phyloP scores from a whole-genome alignment of 2,888 invertebrate genomes.

The Eilema depressum region DNA sequence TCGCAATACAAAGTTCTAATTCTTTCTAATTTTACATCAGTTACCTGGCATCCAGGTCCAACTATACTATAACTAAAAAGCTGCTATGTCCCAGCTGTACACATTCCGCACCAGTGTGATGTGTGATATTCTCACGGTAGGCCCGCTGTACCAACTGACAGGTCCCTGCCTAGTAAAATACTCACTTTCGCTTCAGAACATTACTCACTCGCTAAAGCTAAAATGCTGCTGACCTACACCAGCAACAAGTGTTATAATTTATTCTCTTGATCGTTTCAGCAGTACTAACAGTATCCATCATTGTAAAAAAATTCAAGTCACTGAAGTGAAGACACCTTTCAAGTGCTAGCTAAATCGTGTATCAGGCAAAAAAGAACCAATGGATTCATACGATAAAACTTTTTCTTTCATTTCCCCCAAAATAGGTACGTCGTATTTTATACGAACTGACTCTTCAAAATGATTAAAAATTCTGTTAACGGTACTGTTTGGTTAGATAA shows the following conservation, averaged over 20 bases:
- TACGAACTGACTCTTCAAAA: background rate
- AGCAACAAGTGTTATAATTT: background rate
- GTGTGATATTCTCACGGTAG: too few relatives aligned
- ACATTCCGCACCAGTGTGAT: too few relatives aligned
- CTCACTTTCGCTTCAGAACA: background rate
- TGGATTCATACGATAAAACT: background rate
- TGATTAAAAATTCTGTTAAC: background rate
- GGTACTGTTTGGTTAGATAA: background rate
- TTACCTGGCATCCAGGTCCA: too few relatives aligned
- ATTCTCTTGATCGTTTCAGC: background rate
- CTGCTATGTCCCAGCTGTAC: too few relatives aligned
- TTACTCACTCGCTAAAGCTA: background rate
- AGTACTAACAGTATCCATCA: background rate
- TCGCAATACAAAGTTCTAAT: too few relatives aligned
- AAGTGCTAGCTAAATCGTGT: background rate
- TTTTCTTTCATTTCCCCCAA: background rate
- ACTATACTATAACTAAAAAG: too few relatives aligned
- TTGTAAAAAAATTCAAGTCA: background rate
- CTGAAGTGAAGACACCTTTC: background rate
- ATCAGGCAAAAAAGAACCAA: background rate
- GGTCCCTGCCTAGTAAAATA: background rate
- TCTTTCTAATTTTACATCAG: too few relatives aligned
- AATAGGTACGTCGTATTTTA: background rate
- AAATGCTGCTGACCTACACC: background rate
- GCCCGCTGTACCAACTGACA: background rate